Base-by-base conservation (phyloP, 2,797 vertebrate species). In the Spizella passerina region DNA sequence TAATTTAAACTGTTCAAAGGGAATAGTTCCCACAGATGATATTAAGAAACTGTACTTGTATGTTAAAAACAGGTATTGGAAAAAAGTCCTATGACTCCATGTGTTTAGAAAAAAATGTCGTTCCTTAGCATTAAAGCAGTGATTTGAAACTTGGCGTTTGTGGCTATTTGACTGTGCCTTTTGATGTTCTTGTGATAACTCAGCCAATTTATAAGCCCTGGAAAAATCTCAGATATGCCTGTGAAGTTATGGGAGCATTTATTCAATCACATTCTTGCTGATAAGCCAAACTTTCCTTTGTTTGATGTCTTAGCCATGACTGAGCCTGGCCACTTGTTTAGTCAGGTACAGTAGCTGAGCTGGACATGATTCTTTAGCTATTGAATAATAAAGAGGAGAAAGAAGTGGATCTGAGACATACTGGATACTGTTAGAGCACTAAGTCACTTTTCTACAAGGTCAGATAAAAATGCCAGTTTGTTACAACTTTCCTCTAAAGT, bases 211-310 rank as follows among this genome's bases (percentile, higher is more conserved):
- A 43, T 93, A 95, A 95, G 75, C 88, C 83, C 61, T 6, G 9
- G 73, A 89, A 96, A 93, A 92, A 96, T 96, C 49, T 96, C 91
- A 93, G 82, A 91, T 91, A 96, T 95, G 95, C 50, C 64, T 94
- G 56, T 85, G 95, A 91, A 95, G 95, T 92, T 94, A 91, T 65
- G 84, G 80, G 91, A 90, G 38, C 84, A 71, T 91, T 94, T 85
- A 91, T 89, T 92, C 75, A 77, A 29, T 89, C 56, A 18, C 95
- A 96, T 95, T 93, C 82, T 89, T 96, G 94, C 68, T 60, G 53
- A 92, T 91, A 77, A 57, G 91, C 91, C 94, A 93, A 10, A 85
- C 72, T 92, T 92, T 23, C 2, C 30, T 72, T 92, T 73, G 21
- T 87, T 93, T 93, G 79, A 93, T 91, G 60, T 93, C 57, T 87